Conservation (phyloP, 1,140 invertebrate species). For the Dendroctonus ponderosae region DNA sequence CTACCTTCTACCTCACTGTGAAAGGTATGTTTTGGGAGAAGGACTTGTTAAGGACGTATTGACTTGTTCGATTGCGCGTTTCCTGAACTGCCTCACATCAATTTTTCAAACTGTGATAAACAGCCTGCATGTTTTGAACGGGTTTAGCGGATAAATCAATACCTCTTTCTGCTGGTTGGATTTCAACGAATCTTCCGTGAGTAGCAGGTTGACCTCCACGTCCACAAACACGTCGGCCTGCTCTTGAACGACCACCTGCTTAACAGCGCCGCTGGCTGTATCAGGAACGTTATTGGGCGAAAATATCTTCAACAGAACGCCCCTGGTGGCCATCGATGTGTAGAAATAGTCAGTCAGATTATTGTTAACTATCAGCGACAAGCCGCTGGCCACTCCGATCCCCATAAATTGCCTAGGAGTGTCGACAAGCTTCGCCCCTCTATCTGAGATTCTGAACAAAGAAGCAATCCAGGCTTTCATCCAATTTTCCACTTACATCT, state of each 20-base stretch:
- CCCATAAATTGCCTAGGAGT: conserved; percentile 9
- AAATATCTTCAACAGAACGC: conserved; percentile 27
- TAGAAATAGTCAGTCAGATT: conserved; percentile 37
- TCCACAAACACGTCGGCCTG: conserved; percentile 30
- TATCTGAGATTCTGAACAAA: neutral
- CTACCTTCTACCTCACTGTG: too few relatives aligned
- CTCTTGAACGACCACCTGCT: conserved; percentile 38
- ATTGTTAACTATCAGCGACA: conserved; percentile 28
- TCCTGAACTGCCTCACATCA: neutral
- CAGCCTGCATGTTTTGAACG: neutral
- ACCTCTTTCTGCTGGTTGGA: neutral
- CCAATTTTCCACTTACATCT: conserved; percentile 13
- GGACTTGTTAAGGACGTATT: too few relatives aligned
- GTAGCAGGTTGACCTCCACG: conserved; percentile 25
- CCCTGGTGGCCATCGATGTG: conserved; percentile 28
- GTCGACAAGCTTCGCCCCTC: neutral
- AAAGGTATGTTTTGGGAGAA: too few relatives aligned
- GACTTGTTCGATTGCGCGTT: too few relatives aligned
- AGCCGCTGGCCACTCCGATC: conserved; percentile 18
- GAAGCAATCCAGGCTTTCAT: neutral
- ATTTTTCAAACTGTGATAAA: neutral
- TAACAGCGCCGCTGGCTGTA: conserved; percentile 42
- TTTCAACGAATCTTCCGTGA: neutral
- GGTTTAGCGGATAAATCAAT: too few relatives aligned
- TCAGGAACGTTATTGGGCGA: conserved; percentile 53